Evolutionary conservation across 2,113 vertebrate species (phyloP), one percentile per base, ranked within the genome.

Genomic region (Hemibates koningsi): DNA sequence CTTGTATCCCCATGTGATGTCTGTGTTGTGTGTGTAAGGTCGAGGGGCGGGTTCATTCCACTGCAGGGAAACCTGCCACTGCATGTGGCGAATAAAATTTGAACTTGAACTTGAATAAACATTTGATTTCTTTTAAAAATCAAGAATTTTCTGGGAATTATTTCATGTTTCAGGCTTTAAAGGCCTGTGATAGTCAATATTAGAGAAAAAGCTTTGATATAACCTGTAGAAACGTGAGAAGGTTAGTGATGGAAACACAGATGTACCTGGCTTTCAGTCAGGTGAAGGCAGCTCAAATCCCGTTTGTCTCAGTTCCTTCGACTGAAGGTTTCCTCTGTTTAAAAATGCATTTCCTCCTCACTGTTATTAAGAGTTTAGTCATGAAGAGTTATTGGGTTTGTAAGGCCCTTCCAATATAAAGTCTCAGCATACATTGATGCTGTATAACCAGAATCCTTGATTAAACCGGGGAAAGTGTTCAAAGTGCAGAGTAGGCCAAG

Each of bases 241-340:
- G 38, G 21, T 48, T 48, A 27, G 41, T 48, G 41, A 45, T 73
- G 6, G 41, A 73, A 48, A 73, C 41, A 73, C 66, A 14, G 7
- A 43, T 9, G n/a, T 0, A 71, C 14, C 41, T 17, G 14, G 29
- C 21, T 17, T 76, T 17, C 24, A 76, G 8, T 73, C 21, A 29
- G 21, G 14, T 73, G 68, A 48, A 41, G 48, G 68, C 14, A 73
- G 14, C 14, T 45, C 41, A 45, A 45, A 24, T 45, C 21, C 1
- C 0, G 2, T 29, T 19, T 17, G 71, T 27, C 6, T 73, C 8
- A 10, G 41, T 76, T 68, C 24, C 16, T 19, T 71, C 9, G 3
- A 48, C 68, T 73, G 3, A 27, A 73, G 21, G 14, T 76, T 76
- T 76, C 14, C 24, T 76, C 68, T 48, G 24, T 29, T 45, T 73